Conservation (phyloP, 2,797 vertebrate species). For the Sebastiscus albofasciatus region DNA sequence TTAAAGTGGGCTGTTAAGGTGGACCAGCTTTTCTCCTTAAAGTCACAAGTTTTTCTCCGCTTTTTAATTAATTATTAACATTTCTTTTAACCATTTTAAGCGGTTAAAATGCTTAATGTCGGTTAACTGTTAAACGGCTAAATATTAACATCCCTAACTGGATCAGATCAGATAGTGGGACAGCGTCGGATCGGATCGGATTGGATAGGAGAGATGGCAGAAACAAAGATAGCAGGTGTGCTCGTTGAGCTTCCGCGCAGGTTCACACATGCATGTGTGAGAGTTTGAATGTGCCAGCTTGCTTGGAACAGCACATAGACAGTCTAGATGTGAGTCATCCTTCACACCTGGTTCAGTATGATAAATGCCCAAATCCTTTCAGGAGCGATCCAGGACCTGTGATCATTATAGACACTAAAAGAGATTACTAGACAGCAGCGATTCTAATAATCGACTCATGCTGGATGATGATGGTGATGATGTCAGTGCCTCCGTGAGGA, state of each 20-base stretch:
- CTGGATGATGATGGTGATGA: constrained; percentile 46
- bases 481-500: constrained; percentile 60
- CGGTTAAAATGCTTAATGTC: too few species aligned
- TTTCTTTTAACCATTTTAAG: too few species aligned
- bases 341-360: constrained; percentile 67
- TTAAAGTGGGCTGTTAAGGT: too few species aligned
- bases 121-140: too few species aligned
- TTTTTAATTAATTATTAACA: too few species aligned
- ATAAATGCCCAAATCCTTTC: constrained; percentile 36
- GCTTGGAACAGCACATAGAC: constrained; percentile 23
- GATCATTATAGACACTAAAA: constrained; percentile 41
- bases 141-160: too few species aligned
- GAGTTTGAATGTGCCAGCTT: constrained; percentile 3
- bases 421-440: constrained; percentile 53
- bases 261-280: constrained; percentile 25
- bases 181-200: background rate
- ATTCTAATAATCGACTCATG: constrained; percentile 61
- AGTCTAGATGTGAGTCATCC: constrained; percentile 59
- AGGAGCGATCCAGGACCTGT: constrained; percentile 17
- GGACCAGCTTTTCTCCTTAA: too few species aligned
- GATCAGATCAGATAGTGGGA: background rate
- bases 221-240: constrained; percentile 4
- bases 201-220: background rate
- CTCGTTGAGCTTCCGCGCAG: constrained; percentile 9
- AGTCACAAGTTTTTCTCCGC: too few species aligned